These are phyloP conservation scores for Erebia ligea DNA, from an alignment of 2,888 invertebrate species.

Conservation along the genomic window DNA sequence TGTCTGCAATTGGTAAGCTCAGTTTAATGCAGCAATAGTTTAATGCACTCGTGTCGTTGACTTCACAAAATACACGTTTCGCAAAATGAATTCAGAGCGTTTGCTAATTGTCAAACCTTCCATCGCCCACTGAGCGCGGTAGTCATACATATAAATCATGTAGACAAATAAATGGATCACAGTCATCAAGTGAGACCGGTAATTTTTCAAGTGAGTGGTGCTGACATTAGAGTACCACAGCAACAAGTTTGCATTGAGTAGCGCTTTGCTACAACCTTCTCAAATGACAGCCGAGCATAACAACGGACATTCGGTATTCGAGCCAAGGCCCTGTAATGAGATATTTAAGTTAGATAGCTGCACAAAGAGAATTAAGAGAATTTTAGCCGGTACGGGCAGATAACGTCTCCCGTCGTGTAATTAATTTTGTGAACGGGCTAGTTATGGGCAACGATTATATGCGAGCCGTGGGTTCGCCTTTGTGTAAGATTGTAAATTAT, in stretches of 20 bases:
- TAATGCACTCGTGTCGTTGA: slow-evolving; percentile 16
- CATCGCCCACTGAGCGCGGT: slow-evolving; percentile 39
- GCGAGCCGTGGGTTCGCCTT: slow-evolving; percentile 27
- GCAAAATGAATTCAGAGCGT: slow-evolving; percentile 36
- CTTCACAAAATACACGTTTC: slow-evolving; percentile 29
- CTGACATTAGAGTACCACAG: slow-evolving; percentile 50
- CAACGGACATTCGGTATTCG: slow-evolving; percentile 78
- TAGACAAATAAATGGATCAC: slow-evolving; percentile 51
- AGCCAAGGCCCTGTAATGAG: slow-evolving; percentile 81
- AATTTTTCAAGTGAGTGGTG: slow-evolving; percentile 54
- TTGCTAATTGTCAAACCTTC: slow-evolving; percentile 33
- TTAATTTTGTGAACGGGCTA: slow-evolving; percentile 48
- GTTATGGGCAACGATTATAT: slow-evolving; percentile 25
- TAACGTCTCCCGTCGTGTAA: slow-evolving; percentile 54
- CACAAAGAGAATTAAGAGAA: slow-evolving; percentile 68
- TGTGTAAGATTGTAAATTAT: slow-evolving; percentile 28
- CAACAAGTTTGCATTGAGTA: slow-evolving; percentile 79
- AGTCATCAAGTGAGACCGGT: slow-evolving; percentile 42
- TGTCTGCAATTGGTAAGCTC: slow-evolving; percentile 25
- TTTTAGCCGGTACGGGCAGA: slow-evolving; percentile 57
- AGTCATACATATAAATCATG: slow-evolving; percentile 49
- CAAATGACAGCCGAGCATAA: slow-evolving; percentile 77
- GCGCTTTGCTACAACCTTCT: slow-evolving; percentile 76
- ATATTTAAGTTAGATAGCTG: slow-evolving; percentile 74
- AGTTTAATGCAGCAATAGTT: slow-evolving; percentile 12